Conservation (phyloP, 2,113 vertebrate genomes). For the Oxygymnocypris stewartii region DNA sequence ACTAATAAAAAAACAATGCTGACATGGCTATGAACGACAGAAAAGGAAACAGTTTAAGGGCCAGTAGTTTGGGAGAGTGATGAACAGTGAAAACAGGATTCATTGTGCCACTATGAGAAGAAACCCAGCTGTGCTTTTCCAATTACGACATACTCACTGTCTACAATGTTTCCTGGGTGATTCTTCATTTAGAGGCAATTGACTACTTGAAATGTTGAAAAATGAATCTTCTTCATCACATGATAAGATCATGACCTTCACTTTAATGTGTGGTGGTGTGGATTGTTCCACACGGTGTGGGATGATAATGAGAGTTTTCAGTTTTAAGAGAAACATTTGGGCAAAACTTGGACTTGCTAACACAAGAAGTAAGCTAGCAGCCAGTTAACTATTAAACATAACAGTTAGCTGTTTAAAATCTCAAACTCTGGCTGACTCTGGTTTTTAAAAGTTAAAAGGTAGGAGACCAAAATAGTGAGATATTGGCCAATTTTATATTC, state of each 20-base stretch:
- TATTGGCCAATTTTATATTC: no score
- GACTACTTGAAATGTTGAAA: background rate
- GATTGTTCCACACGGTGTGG: background rate
- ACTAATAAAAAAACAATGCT: conserved; percentile 10
- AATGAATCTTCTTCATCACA: background rate
- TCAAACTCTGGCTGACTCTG: no score
- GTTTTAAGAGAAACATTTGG: background rate
- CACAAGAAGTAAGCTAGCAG: background rate
- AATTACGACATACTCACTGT: conserved; percentile 8
- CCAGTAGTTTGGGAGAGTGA: background rate
- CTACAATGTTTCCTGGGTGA: background rate
- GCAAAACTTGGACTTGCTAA: background rate
- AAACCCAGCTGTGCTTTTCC: background rate
- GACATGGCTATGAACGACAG: conserved; percentile 5
- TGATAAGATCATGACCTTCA: background rate
- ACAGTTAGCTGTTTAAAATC: background rate
- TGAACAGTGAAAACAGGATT: background rate
- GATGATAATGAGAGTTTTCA: background rate
- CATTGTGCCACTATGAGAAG: conserved; percentile 4
- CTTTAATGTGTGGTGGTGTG: background rate
- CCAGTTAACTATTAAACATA: background rate
- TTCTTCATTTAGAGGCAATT: conserved; percentile 15
- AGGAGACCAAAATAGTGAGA: no score
- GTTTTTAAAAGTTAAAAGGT: background rate
- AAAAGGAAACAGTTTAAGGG: background rate